Base-by-base conservation (phyloP, 2,888 invertebrate species). In the Halictus quadricinctus region DNA sequence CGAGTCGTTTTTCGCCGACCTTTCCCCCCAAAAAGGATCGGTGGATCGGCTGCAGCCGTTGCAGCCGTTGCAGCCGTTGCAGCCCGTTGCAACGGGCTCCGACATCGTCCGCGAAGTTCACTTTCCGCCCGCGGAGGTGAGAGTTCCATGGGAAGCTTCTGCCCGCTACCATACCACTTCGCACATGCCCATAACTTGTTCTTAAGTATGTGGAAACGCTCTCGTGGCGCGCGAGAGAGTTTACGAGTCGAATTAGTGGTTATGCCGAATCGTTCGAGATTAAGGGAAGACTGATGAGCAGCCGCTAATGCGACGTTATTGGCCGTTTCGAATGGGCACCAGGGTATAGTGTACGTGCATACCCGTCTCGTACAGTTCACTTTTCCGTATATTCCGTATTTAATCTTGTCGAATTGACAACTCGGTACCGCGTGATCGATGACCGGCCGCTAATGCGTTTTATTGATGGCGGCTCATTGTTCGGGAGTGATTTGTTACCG, bases 81-180 rank as follows among this genome's bases (percentile, higher is more conserved):
- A 83, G 36, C 36, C 36, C 76, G 72, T 79, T 79, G 77, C 77
- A 73, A 76, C 87, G 66, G n/a, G 64, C 64, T 2, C 25, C 79
- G 73, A 77, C 58, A 72, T 78, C 64, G 81, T 72, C 85, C 85
- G 88, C 91, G 92, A 93, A 93, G 93, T 93, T 94, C 93, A 93
- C 92, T 92, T 91, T 92, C 91, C 92, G 94, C 94, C 94, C 93
- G 94, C 91, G 94, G 94, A 94, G 94, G 94, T 93, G 94, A 94
- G 94, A 94, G 94, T 89, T 94, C 92, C 93, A 93, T 94, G 94
- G 93, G 94, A 94, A 94, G 93, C 94, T 93, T 92, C 93, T 93
- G 93, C 93, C 91, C 92, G 93, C 93, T 93, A 92, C 93, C 86
- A 77, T 72, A 79, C 81, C 86, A 46, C 86, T 83, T 80, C 66